These are phyloP conservation scores for Ancistrus triradiatus DNA, from an alignment of 2,113 vertebrate species.

Conservation along the genomic window DNA sequence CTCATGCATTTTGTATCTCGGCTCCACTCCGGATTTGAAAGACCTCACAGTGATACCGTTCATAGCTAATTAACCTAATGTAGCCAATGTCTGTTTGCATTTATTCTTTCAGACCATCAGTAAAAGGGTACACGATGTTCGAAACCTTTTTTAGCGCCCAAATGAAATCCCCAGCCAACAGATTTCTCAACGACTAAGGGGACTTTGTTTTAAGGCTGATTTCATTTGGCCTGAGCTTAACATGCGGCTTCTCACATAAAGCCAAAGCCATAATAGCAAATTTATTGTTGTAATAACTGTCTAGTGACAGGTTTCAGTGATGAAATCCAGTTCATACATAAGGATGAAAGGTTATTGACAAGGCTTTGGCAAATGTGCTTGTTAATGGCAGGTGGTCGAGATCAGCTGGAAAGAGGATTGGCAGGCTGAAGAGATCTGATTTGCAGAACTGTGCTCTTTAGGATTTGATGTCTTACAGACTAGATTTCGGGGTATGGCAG, in stretches of 20 bases:
- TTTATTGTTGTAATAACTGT: conserved; percentile 15
- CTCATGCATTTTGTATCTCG: neutral
- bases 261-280: neutral
- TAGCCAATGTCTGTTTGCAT: neutral
- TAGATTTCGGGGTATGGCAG: too few species aligned
- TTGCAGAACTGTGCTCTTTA: neutral
- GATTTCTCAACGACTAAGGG: conserved; percentile 6
- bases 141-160: neutral
- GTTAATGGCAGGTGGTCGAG: conserved; percentile 14
- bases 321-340: conserved; percentile 23
- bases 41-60: neutral
- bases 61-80: neutral
- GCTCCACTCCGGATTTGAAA: neutral
- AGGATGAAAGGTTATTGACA: conserved; percentile 9
- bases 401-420: conserved; percentile 5
- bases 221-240: conserved; percentile 5
- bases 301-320: conserved; percentile 18
- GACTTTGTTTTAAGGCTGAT: conserved; percentile 22
- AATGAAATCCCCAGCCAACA: conserved; percentile 1
- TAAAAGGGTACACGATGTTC: neutral
- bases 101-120: neutral
- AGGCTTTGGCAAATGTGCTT: conserved; percentile 6
- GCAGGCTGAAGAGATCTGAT: neutral
- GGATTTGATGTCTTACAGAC: neutral
- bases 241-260: conserved; percentile 8